Conservation (phyloP, 2,113 vertebrate species). For the Pseudonaja textilis region DNA sequence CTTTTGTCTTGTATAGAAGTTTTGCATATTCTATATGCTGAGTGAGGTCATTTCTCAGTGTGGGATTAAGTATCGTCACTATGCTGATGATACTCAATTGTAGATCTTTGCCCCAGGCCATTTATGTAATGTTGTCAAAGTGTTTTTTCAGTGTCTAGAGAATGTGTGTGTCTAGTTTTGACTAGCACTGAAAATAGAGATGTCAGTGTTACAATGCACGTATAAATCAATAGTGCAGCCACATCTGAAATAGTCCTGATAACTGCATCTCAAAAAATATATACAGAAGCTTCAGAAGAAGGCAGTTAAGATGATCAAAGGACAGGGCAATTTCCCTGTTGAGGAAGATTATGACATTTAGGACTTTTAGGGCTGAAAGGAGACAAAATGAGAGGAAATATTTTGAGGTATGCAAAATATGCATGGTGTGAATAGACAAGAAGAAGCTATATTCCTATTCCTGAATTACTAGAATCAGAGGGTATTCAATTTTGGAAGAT, state of each 20-base stretch:
- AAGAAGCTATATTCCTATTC: not conserved
- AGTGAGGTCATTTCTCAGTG: not conserved
- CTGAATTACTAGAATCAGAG: not conserved
- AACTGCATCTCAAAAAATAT: not conserved
- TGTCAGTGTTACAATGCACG: not conserved
- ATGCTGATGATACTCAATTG: not conserved
- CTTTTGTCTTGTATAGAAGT: conserved; percentile 62
- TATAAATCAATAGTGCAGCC: not conserved
- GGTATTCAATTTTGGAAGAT: not conserved
- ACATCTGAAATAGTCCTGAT: not conserved
- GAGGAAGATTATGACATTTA: not conserved
- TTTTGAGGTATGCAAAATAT: not conserved
- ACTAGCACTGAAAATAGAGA: not conserved
- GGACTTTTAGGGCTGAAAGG: not conserved
- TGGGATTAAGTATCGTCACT: not conserved
- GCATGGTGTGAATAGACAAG: not conserved
- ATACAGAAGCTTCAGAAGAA: not conserved
- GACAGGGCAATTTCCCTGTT: not conserved
- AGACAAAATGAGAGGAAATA: not conserved
- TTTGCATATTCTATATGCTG: conserved; percentile 51
- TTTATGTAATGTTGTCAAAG: not conserved
- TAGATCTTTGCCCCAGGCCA: not conserved
- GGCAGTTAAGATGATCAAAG: not conserved
- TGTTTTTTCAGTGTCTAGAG: conserved; percentile 45
- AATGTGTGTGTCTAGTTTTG: conserved; percentile 10